These are phyloP conservation scores for Drosophila barbarae DNA, from an alignment of 2,888 invertebrate genomes.

Conservation along the genomic window DNA sequence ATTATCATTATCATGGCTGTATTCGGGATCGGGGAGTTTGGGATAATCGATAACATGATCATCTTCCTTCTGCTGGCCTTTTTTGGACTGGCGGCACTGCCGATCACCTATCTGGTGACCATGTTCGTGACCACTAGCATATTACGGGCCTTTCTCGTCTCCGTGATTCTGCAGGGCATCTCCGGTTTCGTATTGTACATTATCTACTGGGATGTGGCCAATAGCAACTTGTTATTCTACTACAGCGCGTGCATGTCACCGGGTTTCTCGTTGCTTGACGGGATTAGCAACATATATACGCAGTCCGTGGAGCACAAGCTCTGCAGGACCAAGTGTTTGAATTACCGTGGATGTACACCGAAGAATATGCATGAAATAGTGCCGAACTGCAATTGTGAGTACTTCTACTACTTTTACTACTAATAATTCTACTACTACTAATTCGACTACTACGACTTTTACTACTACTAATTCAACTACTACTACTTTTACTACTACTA, in stretches of 20 bases:
- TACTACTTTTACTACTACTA: too few relatives aligned
- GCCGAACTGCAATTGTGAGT: constrained; percentile 64
- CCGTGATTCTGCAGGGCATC: constrained; percentile 81
- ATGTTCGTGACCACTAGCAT: constrained; percentile 85
- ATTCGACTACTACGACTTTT: too few relatives aligned
- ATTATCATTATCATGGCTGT: constrained; percentile 59
- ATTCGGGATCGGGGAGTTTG: constrained; percentile 54
- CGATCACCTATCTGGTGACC: constrained; percentile 85
- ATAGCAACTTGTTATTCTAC: constrained; percentile 59
- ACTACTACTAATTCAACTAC: too few relatives aligned
- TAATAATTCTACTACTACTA: too few relatives aligned
- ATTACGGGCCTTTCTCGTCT: constrained; percentile 84
- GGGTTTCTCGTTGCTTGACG: constrained; percentile 68
- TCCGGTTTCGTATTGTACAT: constrained; percentile 63
- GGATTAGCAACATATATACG: constrained; percentile 66
- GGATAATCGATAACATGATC: constrained; percentile 77
- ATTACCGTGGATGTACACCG: constrained; percentile 34
- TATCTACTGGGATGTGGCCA: constrained; percentile 70
- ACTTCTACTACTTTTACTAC: too few relatives aligned
- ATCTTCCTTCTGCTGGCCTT: constrained; percentile 83
- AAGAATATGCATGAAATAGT: constrained; percentile 58
- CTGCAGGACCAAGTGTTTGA: constrained; percentile 52
- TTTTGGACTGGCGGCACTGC: constrained; percentile 86
- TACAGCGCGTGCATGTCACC: constrained; percentile 62
- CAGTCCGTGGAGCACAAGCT: constrained; percentile 46